Percentiles rank a stretch among this genome's conserved stretches.
Conservation (phyloP, 2,797 vertebrate species). For the Lemur catta region DNA sequence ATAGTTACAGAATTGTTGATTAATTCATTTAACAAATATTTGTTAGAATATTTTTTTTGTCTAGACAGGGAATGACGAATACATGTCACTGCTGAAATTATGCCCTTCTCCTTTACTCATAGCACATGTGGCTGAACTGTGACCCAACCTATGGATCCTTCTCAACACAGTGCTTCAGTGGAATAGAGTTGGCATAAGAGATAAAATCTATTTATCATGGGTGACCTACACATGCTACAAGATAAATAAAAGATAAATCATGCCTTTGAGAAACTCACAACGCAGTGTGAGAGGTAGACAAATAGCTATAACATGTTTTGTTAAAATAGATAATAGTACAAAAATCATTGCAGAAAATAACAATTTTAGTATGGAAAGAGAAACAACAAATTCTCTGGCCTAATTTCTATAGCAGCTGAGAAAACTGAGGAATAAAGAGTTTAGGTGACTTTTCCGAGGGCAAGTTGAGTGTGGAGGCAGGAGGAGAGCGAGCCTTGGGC, state of each 20-base stretch:
- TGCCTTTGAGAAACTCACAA: neutral
- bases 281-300: neutral
- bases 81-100: neutral
- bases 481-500: neutral
- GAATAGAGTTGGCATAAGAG: neutral
- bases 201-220: neutral
- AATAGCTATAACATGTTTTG: neutral
- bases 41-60: neutral
- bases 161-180: neutral
- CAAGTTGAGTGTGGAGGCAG: neutral
- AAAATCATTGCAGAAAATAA: neutral
- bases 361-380: neutral
- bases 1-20: neutral
- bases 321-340: neutral
- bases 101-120: neutral
- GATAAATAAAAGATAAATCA: neutral
- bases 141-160: neutral
- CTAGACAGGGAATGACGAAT: neutral
- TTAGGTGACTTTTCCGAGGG: neutral
- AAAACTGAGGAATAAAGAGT: neutral
- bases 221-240: too few relatives aligned
- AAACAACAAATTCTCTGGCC: neutral
- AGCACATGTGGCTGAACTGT: neutral
- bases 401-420: neutral
- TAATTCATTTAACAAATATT: neutral